phyloP scores from a whole-genome alignment of 1,140 invertebrate species.

The Globodera ellingtonae region DNA sequence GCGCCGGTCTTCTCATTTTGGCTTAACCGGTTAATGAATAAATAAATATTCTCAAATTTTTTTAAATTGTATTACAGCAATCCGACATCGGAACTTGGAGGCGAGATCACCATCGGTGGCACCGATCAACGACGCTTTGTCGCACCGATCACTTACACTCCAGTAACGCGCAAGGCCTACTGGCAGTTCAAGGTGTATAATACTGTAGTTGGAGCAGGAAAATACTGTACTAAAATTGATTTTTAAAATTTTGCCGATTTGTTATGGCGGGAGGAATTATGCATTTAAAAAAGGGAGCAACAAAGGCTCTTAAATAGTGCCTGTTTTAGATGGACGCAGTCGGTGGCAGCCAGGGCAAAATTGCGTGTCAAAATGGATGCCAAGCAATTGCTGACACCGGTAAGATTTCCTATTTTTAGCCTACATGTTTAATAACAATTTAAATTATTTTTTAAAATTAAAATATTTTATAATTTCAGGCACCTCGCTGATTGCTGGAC shows the following conservation, averaged over 20 bases:
- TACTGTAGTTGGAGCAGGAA: conserved; percentile 33
- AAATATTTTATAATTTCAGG: background rate
- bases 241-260: background rate
- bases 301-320: background rate
- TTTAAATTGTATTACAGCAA: conserved; percentile 51
- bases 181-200: conserved; percentile 95
- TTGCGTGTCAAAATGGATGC: conserved; percentile 62
- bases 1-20: conserved; percentile 93
- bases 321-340: conserved; percentile 16
- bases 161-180: conserved; percentile 83
- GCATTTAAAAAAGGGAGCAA: too few species aligned
- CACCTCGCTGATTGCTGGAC: conserved; percentile 93
- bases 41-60: background rate
- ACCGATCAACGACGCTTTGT: conserved; percentile 74
- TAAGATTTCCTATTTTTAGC: background rate
- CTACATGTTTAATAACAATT: background rate
- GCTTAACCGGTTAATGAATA: conserved; percentile 71
- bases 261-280: background rate
- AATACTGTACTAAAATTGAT: background rate
- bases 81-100: conserved; percentile 59
- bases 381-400: conserved; percentile 92
- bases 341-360: conserved; percentile 11
- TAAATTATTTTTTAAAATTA: background rate
- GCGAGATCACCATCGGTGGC: conserved; percentile 67
- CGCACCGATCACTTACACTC: conserved; percentile 87